Evolutionary conservation across 2,113 vertebrate genomes (phyloP).

Genomic region (Xiphorhynchus elegans): DNA sequence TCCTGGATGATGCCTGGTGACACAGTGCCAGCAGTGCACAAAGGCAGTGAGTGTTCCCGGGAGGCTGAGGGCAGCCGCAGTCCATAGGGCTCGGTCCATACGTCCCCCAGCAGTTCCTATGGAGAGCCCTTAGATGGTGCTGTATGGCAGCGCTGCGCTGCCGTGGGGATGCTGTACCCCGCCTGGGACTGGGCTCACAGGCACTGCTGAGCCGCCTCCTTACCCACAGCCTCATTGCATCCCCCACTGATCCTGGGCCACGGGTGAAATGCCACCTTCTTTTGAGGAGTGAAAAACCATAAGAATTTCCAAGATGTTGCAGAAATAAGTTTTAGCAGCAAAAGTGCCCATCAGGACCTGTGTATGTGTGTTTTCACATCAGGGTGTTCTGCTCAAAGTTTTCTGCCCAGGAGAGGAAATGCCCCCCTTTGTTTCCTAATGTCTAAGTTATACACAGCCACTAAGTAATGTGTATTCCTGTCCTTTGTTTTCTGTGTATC

Average conservation of each 20-base stretch:
- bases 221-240: not conserved
- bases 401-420: not conserved
- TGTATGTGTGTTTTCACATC: not conserved
- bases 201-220: not conserved
- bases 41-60: not conserved
- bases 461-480: not conserved
- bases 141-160: not conserved
- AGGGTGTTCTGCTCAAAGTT: not conserved
- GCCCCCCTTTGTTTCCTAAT: not conserved
- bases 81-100: not conserved
- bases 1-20: not conserved
- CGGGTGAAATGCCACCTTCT: not conserved
- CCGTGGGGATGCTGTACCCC: not conserved
- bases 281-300: not conserved
- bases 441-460: not conserved
- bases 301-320: not conserved
- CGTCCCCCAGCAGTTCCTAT: not conserved
- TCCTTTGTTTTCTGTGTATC: not conserved
- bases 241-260: not conserved
- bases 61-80: not conserved
- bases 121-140: conserved; percentile 35
- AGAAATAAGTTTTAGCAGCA: not conserved
- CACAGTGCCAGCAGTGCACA: not conserved
- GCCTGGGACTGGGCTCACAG: not conserved
- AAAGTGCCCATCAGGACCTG: not conserved